A percentile compares a stretch with the other conserved stretches of the same genome.
Evolutionary conservation across 2,797 vertebrate species (phyloP).

Genomic region (Mormyrops boulengeri): DNA sequence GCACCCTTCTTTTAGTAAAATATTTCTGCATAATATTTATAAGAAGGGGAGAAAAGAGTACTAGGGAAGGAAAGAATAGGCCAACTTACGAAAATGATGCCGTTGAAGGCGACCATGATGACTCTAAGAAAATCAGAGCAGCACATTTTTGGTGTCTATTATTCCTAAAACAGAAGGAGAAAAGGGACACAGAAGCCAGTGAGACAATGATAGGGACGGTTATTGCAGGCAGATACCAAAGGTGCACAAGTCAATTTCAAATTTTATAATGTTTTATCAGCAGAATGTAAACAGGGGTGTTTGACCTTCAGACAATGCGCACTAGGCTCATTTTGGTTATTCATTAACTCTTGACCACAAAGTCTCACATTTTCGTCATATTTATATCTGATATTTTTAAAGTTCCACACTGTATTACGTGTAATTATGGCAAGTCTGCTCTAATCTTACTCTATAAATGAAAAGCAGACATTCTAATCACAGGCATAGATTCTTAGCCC

Average conservation of each 20-base stretch:
- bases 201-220: neutral
- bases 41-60: neutral
- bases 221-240: neutral
- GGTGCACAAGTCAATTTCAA: neutral
- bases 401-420: neutral
- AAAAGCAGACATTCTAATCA: neutral
- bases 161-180: neutral
- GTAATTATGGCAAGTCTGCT: neutral
- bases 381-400: neutral
- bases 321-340: neutral
- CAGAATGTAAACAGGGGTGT: neutral
- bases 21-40: neutral
- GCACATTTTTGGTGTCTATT: conserved; percentile 49
- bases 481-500: neutral
- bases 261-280: neutral
- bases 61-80: neutral
- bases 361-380: neutral
- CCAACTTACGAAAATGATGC: conserved; percentile 72
- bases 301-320: neutral
- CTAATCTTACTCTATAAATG: neutral
- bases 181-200: neutral
- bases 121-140: conserved; percentile 66
- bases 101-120: conserved; percentile 70
- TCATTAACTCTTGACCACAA: neutral
- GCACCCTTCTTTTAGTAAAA: neutral